Conservation (phyloP, 53 echinoderm and acorn worm species). For the Holothuria scabra region DNA sequence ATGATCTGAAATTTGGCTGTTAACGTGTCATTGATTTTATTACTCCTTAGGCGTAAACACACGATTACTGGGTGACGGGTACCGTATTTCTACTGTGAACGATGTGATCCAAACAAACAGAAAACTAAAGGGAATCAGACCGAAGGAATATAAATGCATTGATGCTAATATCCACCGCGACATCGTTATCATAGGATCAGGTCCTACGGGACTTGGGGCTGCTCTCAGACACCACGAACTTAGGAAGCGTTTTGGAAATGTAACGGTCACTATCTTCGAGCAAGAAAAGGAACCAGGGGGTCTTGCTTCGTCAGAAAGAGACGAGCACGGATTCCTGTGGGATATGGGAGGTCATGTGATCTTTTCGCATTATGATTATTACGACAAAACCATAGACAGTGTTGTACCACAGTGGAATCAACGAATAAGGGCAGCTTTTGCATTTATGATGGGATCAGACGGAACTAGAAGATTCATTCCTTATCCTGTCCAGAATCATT, state of each 20-base stretch:
- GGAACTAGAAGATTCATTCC: conserved; percentile 48
- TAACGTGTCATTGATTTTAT: too few relatives aligned
- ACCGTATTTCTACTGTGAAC: too few relatives aligned
- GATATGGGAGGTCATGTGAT: conserved; percentile 65
- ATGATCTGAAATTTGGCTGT: too few relatives aligned
- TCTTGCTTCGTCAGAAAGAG: conserved; percentile 48
- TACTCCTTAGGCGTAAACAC: too few relatives aligned
- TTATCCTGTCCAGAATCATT: conserved; percentile 62
- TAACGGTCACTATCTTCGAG: conserved; percentile 46
- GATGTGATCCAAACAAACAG: too few relatives aligned
- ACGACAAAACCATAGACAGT: conserved; percentile 42
- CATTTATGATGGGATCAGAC: conserved; percentile 62
- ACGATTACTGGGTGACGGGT: too few relatives aligned
- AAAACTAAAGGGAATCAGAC: too few relatives aligned
- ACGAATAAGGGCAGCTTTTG: conserved; percentile 58
- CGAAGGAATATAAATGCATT: background rate
- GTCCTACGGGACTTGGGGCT: conserved; percentile 53
- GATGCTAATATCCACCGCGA: background rate
- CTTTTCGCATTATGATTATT: conserved; percentile 61
- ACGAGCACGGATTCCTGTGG: conserved; percentile 60
- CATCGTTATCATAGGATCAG: conserved; percentile 54
- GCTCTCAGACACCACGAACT: conserved; percentile 44
- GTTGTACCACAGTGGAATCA: conserved; percentile 59
- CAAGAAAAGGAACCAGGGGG: conserved; percentile 45
- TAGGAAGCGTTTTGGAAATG: conserved; percentile 1